These are phyloP conservation scores for Hiodon tergisus DNA, from an alignment of 2,113 vertebrate genomes.

Conservation along the genomic window DNA sequence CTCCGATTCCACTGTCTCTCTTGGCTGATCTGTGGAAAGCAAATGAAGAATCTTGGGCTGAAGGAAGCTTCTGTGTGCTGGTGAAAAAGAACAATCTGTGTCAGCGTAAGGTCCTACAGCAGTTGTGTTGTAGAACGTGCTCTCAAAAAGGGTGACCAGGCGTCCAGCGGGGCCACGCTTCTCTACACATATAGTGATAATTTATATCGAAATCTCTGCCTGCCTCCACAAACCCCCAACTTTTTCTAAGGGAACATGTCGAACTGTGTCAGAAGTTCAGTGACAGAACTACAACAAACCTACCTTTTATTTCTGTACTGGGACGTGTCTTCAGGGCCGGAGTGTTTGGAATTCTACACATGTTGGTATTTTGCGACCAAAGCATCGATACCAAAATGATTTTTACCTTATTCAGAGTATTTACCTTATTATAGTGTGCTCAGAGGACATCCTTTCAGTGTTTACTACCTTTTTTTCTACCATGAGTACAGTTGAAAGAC, in stretches of 20 bases:
- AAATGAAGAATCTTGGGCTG: conserved; percentile 98
- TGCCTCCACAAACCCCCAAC: conserved; percentile 34
- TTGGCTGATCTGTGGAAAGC: conserved; percentile 85
- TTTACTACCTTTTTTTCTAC: conserved; percentile 49
- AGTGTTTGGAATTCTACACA: conserved; percentile 76
- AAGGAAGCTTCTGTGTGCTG: conserved; percentile 98
- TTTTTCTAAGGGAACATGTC: conserved; percentile 69
- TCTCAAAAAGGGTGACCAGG: conserved; percentile 89
- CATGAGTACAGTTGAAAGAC: conserved; percentile 37
- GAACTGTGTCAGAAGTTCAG: conserved; percentile 90
- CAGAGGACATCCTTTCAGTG: conserved; percentile 11
- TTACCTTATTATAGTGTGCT: conserved; percentile 11
- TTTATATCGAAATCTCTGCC: conserved; percentile 76
- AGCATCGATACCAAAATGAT: conserved; percentile 99
- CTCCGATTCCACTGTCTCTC: conserved; percentile 65
- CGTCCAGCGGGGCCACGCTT: conserved; percentile 53
- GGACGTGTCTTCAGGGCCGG: conserved; percentile 73
- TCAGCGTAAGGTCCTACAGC: conserved; percentile 97
- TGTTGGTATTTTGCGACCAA: conserved; percentile 98
- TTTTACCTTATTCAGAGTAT: conserved; percentile 25
- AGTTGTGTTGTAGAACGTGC: conserved; percentile 98
- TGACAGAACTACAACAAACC: conserved; percentile 95
- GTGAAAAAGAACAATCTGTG: conserved; percentile 99
- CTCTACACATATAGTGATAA: conserved; percentile 60
- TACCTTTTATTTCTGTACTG: conserved; percentile 86